These are phyloP conservation scores for Ciconia stormi DNA, from an alignment of 2,113 vertebrate species.

Conservation along the genomic window DNA sequence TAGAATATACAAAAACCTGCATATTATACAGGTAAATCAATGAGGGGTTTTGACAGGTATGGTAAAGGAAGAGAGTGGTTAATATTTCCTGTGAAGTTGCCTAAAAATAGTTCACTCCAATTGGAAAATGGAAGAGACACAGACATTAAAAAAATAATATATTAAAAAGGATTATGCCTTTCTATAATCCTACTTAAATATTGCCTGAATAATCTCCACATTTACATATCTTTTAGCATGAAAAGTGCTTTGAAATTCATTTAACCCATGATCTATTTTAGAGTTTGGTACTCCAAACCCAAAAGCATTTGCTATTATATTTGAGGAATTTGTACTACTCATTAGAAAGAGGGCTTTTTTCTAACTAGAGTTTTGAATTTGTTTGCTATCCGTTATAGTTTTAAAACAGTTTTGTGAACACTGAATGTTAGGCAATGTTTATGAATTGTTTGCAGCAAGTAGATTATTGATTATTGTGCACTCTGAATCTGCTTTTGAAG, in stretches of 20 bases:
- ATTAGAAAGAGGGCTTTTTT: neutral
- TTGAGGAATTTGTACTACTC: neutral
- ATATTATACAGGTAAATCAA: neutral
- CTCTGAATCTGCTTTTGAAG: neutral
- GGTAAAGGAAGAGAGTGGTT: neutral
- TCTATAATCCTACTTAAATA: conserved; percentile 23
- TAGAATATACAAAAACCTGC: neutral
- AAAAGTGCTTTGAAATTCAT: conserved; percentile 1
- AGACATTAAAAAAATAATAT: neutral
- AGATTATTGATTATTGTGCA: neutral
- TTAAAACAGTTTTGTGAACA: neutral
- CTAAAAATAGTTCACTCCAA: neutral
- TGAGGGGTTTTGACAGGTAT: neutral
- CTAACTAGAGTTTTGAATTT: neutral
- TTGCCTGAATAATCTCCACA: neutral
- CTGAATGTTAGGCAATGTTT: neutral
- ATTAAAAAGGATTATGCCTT: conserved; percentile 1
- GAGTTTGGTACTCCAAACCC: neutral
- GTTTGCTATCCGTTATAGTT: neutral
- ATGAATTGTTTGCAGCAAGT: neutral
- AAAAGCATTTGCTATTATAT: neutral
- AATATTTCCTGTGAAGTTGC: neutral
- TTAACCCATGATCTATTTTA: neutral
- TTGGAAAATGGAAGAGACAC: neutral
- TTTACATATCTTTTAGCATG: neutral